These are phyloP conservation scores for Mohoua ochrocephala DNA, from an alignment of 2,113 vertebrate species.

Conservation along the genomic window DNA sequence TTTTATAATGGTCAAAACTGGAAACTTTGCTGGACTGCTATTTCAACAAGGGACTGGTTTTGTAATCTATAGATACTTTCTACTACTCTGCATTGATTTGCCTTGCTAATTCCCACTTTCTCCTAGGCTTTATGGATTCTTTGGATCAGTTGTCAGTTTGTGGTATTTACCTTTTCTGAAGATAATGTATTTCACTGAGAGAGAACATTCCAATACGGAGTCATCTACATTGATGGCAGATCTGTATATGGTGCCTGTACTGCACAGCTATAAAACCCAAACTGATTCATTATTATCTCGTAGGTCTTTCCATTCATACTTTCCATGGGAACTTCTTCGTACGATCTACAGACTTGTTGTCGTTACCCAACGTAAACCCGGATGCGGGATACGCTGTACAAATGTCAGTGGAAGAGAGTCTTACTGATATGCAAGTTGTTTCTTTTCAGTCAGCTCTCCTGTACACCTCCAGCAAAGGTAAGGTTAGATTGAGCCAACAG, in stretches of 20 bases:
- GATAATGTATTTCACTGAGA: neutral
- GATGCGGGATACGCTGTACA: slow-evolving; percentile 96
- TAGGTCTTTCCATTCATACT: slow-evolving; percentile 96
- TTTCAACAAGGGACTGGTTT: neutral
- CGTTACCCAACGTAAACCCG: slow-evolving; percentile 93
- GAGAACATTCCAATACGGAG: neutral
- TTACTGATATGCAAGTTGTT: slow-evolving; percentile 88
- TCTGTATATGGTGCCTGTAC: neutral
- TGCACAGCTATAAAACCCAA: neutral
- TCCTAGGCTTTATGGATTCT: neutral
- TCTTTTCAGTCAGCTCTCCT: slow-evolving; percentile 96
- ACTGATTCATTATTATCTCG: neutral
- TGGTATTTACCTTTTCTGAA: neutral
- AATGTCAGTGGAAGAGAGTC: slow-evolving; percentile 95
- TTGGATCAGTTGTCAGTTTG: neutral
- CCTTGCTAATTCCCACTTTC: neutral
- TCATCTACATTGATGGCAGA: neutral
- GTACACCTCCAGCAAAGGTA: slow-evolving; percentile 98
- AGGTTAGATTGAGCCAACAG: neutral
- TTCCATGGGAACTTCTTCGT: slow-evolving; percentile 99
- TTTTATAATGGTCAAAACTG: neutral
- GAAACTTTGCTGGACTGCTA: neutral
- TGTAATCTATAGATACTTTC: neutral
- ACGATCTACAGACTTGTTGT: slow-evolving; percentile 91
- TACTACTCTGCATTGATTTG: neutral